These are phyloP conservation scores for Diarsia mendica DNA, from an alignment of 2,888 invertebrate species.

Conservation along the genomic window DNA sequence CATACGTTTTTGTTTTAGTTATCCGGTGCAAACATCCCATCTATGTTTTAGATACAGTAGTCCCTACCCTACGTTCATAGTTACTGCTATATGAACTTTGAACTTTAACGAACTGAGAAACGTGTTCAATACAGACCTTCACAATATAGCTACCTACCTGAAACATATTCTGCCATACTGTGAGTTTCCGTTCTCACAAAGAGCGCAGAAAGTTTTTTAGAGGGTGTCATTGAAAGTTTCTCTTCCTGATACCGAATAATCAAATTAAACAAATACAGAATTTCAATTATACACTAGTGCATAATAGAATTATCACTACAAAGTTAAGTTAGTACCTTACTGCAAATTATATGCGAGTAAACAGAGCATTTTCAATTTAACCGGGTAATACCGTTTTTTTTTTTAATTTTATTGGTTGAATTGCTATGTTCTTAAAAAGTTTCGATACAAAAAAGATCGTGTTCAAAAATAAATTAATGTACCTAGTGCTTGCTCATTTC, in stretches of 20 bases:
- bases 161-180: neutral
- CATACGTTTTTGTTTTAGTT: too few species aligned
- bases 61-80: neutral
- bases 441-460: too few species aligned
- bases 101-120: neutral
- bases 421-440: too few species aligned
- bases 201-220: neutral
- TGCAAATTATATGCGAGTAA: too few species aligned
- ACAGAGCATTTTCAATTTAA: too few species aligned
- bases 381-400: too few species aligned
- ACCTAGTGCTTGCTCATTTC: too few species aligned
- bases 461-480: too few species aligned
- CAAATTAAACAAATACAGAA: neutral
- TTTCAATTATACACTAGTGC: too few species aligned
- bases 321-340: too few species aligned
- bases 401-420: too few species aligned
- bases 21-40: neutral
- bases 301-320: too few species aligned
- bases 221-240: neutral
- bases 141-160: neutral
- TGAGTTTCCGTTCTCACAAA: neutral
- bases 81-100: neutral
- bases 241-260: neutral
- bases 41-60: neutral
- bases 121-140: neutral